Evolutionary conservation across 1,140 invertebrate genomes (phyloP).

Genomic region (Anagrus nilaparvatae): DNA sequence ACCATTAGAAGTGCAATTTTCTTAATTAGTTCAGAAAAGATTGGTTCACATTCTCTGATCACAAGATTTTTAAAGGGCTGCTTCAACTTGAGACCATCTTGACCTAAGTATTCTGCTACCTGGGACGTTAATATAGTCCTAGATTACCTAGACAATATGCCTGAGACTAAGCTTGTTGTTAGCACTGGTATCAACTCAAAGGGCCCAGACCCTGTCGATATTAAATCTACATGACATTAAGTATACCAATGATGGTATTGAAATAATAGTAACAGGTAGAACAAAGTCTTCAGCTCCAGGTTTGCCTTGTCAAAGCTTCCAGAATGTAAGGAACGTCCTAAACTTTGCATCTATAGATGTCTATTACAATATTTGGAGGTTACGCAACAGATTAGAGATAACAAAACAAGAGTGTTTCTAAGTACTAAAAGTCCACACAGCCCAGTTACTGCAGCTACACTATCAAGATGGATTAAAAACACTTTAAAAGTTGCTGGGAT

Average conservation of each 20-base stretch:
- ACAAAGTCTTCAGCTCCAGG: not conserved
- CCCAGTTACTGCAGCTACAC: not conserved
- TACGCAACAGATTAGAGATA: not conserved
- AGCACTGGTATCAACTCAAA: not conserved
- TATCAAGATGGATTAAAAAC: not conserved
- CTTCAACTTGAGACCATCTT: not conserved
- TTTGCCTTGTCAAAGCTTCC: not conserved
- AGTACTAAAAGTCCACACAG: not conserved
- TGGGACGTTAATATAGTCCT: not conserved
- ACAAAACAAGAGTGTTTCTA: not conserved
- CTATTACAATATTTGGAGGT: not conserved
- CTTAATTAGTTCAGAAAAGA: not conserved
- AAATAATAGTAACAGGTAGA: not conserved
- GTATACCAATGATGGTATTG: not conserved
- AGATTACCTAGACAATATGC: not conserved
- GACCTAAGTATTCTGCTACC: not conserved
- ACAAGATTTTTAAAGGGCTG: not conserved
- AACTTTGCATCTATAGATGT: not conserved
- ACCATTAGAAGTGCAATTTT: not conserved
- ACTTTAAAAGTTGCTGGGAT: not conserved
- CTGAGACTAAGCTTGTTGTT: not conserved
- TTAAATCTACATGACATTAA: not conserved
- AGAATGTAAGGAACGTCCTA: not conserved
- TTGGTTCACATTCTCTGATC: not conserved
- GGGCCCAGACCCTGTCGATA: not conserved